Evolutionary conservation across 1,140 invertebrate species (phyloP).

Genomic region (Tyrophagus putrescentiae): DNA sequence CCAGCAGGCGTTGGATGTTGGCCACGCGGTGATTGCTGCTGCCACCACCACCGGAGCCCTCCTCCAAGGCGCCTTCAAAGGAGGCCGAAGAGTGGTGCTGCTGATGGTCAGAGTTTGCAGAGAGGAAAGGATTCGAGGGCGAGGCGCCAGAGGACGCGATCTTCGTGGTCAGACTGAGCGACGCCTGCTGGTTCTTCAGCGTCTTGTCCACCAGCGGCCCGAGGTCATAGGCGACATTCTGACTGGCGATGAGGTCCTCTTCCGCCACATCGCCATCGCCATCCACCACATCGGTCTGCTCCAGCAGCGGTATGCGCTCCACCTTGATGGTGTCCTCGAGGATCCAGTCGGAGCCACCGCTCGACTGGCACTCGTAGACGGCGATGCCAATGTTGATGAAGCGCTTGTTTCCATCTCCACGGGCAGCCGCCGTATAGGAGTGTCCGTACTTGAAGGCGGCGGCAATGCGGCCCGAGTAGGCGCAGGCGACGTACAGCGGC

Average conservation of each 20-base stretch:
- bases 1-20: constrained; percentile 41
- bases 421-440: constrained; percentile 39
- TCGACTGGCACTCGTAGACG: constrained; percentile 99
- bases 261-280: no score
- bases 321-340: constrained; percentile 89
- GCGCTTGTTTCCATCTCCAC: constrained; percentile 54
- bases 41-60: no score
- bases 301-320: constrained; percentile 65
- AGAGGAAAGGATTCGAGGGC: not conserved
- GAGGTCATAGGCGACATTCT: constrained; percentile 62
- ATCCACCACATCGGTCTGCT: constrained; percentile 39
- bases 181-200: constrained; percentile 43
- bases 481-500: constrained; percentile 82
- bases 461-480: constrained; percentile 88
- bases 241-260: no score
- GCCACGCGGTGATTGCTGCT: constrained; percentile 36
- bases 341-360: constrained; percentile 92
- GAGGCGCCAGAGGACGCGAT: constrained; percentile 14
- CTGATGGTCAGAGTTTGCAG: not conserved
- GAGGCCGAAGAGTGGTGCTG: not conserved
- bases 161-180: constrained; percentile 22
- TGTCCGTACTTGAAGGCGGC: constrained; percentile 69
- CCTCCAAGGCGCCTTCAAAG: no score
- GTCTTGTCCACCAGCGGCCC: constrained; percentile 64
- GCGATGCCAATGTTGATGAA: constrained; percentile 83